A percentile compares a stretch with the other conserved stretches of the same genome.
Evolutionary conservation across 2,113 vertebrate genomes (phyloP).

Genomic region (Monarcha castaneiventris): DNA sequence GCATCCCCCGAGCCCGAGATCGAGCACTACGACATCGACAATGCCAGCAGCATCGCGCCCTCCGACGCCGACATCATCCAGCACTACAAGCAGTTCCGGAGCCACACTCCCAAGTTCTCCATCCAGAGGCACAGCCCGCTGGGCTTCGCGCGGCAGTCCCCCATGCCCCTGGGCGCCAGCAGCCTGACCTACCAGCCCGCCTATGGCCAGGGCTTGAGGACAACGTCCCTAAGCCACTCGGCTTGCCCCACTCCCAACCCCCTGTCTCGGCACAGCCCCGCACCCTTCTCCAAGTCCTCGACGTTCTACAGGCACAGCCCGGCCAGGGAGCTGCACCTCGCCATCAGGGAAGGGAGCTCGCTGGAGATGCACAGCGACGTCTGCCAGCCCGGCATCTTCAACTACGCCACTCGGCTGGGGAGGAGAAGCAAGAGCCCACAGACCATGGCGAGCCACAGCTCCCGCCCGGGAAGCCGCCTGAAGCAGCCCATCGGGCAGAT

Average conservation of each 20-base stretch:
- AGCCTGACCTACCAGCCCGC: conserved; percentile 91
- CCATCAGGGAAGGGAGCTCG: conserved; percentile 86
- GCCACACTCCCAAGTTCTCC: conserved; percentile 94
- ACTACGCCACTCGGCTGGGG: conserved; percentile 88
- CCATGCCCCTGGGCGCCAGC: conserved; percentile 87
- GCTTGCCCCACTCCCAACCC: conserved; percentile 89
- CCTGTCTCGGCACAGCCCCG: conserved; percentile 90
- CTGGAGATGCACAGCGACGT: conserved; percentile 85
- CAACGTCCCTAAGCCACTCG: conserved; percentile 87
- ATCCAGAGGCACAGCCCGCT: conserved; percentile 96
- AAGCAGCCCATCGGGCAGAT: conserved; percentile 93
- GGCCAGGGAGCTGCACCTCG: conserved; percentile 88
- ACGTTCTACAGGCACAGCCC: conserved; percentile 93
- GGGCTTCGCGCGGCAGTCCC: conserved; percentile 93
- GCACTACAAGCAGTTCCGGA: conserved; percentile 97
- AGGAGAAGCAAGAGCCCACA: conserved; percentile 95
- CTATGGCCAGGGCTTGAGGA: conserved; percentile 85
- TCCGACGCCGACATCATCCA: conserved; percentile 96
- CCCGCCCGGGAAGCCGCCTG: conserved; percentile 89
- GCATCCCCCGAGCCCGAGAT: conserved; percentile 88
- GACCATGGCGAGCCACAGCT: conserved; percentile 85
- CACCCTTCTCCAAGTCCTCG: conserved; percentile 89
- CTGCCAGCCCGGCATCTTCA: conserved; percentile 89
- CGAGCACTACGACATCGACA: conserved; percentile 97
- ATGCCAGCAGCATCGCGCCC: conserved; percentile 96